Base-by-base conservation (phyloP, 2,888 invertebrate genomes). In the Chironomus tentans region DNA sequence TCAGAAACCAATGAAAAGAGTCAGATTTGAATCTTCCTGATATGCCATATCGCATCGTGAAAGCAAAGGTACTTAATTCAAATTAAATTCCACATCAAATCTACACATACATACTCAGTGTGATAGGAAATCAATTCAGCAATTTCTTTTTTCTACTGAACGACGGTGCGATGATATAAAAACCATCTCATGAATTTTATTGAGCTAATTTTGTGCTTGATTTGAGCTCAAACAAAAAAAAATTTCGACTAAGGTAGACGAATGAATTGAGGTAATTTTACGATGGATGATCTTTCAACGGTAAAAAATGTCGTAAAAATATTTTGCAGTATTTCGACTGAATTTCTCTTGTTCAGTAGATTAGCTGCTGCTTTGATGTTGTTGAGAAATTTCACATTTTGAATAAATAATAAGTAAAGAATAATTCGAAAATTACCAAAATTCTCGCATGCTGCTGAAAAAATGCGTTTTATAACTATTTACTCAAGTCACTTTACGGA, bases 141-240 rank as follows among this genome's bases (percentile, higher is more conserved):
- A 38, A 38, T 38, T 38, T 7, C 38, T 38, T 50, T 50, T 50
- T 50, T 5, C 15, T 12, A 6, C n/a, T 50, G 50, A 50, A 6
- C 15, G 50, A 50, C 50, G 50, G 15, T 50, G 50, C 15, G 50
- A 13, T 50, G 15, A 15, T 50, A 50, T 50, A 50, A n/a, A 68
- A 21, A 28, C 22, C 21, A 68, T 68, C 68, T 68, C 68, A 68
- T 68, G 68, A 68, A 68, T 68, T 68, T 68, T 68, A 68, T 68
- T 68, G 68, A 68, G 28, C 22, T 68, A 68, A 68, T 68, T 68
- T 68, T 28, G 68, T 28, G 68, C 68, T 28, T 68, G 68, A 68
- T 68, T 68, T 68, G 68, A n/a, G 50, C n/a, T 50, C 50, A 50
- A 50, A 15, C 50, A 50, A 50, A 50, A 13, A 15, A 50, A 15